A percentile compares a stretch with the other conserved stretches of the same genome.
Conservation (phyloP, 2,888 invertebrate genomes). For the Drosophila subsilvestris region DNA sequence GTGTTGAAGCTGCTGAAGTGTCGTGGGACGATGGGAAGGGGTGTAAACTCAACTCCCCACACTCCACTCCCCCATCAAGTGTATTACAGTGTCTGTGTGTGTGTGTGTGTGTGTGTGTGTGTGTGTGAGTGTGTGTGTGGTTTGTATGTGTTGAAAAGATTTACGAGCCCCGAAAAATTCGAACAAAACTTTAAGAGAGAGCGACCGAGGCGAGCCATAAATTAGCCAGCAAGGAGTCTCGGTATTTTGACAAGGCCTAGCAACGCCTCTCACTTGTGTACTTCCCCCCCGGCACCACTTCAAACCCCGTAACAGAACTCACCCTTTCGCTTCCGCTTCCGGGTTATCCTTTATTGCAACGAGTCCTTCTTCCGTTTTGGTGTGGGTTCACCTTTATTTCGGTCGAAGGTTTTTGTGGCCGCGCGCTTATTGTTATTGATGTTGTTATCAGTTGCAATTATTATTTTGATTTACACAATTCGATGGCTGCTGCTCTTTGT, state of each 20-base stretch:
- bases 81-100: constrained; percentile 52
- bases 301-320: constrained; percentile 21
- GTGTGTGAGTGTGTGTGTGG: constrained; percentile 33
- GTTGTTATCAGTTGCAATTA: constrained; percentile 81
- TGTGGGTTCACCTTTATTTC: constrained; percentile 40
- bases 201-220: constrained; percentile 51
- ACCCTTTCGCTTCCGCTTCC: constrained; percentile 42
- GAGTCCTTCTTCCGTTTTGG: constrained; percentile 24
- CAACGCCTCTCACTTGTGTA: constrained; percentile 25
- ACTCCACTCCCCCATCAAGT: constrained; percentile 41
- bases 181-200: constrained; percentile 70
- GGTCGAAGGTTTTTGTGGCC: neutral
- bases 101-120: constrained; percentile 29
- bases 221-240: constrained; percentile 59
- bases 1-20: constrained; percentile 53
- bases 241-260: constrained; percentile 44
- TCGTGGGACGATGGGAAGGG: constrained; percentile 19
- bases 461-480: constrained; percentile 79
- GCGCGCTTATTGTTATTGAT: constrained; percentile 78
- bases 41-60: constrained; percentile 24
- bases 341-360: constrained; percentile 46
- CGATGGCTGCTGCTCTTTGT: constrained; percentile 31
- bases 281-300: no score
- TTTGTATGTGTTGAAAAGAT: constrained; percentile 68
- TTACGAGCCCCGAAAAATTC: constrained; percentile 68